Conservation (phyloP, 2,888 invertebrate species). For the Epistrophe grossulariae region DNA sequence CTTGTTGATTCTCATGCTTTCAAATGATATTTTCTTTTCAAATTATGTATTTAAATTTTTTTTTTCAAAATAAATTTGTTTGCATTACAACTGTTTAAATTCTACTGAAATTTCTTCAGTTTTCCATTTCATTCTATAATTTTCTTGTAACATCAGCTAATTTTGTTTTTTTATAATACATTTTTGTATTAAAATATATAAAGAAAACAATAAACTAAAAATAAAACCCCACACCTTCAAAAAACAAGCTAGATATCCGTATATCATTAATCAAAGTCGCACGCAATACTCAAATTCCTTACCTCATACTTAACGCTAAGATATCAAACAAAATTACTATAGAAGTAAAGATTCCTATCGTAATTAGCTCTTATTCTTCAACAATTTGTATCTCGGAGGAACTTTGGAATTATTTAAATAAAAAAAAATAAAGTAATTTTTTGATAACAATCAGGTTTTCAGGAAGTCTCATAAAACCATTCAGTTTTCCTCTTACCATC, state of each 20-base stretch:
- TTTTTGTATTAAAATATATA: background rate
- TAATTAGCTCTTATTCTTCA: slow-evolving; percentile 20
- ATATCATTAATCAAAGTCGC: slow-evolving; percentile 30
- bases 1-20: too few relatives aligned
- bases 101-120: too few relatives aligned
- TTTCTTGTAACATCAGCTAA: background rate
- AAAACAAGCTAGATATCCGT: background rate
- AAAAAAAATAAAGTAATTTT: background rate
- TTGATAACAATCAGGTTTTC: slow-evolving; percentile 14
- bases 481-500: background rate
- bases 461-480: slow-evolving; percentile 28
- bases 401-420: slow-evolving; percentile 15
- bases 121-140: too few relatives aligned
- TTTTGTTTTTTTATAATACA: background rate
- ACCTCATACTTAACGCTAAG: background rate
- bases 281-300: slow-evolving; percentile 16
- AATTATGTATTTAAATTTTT: too few relatives aligned
- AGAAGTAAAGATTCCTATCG: slow-evolving; percentile 1
- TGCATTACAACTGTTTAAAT: too few relatives aligned
- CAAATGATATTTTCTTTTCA: too few relatives aligned
- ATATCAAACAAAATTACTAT: background rate
- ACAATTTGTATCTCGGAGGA: slow-evolving; percentile 1
- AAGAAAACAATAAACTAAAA: background rate
- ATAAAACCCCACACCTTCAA: background rate
- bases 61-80: too few relatives aligned